phyloP scores from a whole-genome alignment of 2,888 invertebrate genomes.

The Torymus texanus region DNA sequence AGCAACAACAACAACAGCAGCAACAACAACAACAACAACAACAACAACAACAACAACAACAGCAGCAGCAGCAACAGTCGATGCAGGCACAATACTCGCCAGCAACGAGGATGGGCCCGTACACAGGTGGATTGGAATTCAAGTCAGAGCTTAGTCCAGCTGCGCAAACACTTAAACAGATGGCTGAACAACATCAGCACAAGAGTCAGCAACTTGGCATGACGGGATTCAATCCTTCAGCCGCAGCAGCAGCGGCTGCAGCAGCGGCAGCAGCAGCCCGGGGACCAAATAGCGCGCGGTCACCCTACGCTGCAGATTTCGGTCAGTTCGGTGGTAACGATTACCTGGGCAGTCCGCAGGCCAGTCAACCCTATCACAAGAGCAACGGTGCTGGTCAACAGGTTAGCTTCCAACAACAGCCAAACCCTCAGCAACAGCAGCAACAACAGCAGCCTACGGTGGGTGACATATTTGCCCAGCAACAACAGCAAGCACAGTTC shows the following conservation, averaged over 20 bases:
- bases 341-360: constrained; percentile 75
- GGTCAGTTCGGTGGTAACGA: constrained; percentile 76
- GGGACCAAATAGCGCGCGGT: constrained; percentile 73
- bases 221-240: constrained; percentile 76
- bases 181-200: constrained; percentile 98
- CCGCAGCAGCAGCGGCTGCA: constrained; percentile 70
- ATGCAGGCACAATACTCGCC: constrained; percentile 77
- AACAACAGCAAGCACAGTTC: constrained; percentile 41
- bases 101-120: constrained; percentile 68
- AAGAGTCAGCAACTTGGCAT: constrained; percentile 83
- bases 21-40: constrained; percentile 68
- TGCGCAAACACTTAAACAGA: constrained; percentile 95
- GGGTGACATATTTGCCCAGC: constrained; percentile 65
- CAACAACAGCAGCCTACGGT: constrained; percentile 36
- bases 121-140: constrained; percentile 72
- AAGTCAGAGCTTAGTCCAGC: constrained; percentile 90
- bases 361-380: constrained; percentile 68
- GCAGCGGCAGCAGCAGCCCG: constrained; percentile 74
- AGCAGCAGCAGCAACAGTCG: constrained; percentile 60
- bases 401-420: constrained; percentile 57
- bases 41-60: constrained; percentile 67
- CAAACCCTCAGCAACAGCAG: constrained; percentile 58
- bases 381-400: constrained; percentile 65
- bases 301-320: constrained; percentile 79
- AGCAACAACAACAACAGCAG: constrained; percentile 68